These are phyloP conservation scores for Chaetorhynchus papuensis DNA, from an alignment of 2,113 vertebrate species.

Conservation along the genomic window DNA sequence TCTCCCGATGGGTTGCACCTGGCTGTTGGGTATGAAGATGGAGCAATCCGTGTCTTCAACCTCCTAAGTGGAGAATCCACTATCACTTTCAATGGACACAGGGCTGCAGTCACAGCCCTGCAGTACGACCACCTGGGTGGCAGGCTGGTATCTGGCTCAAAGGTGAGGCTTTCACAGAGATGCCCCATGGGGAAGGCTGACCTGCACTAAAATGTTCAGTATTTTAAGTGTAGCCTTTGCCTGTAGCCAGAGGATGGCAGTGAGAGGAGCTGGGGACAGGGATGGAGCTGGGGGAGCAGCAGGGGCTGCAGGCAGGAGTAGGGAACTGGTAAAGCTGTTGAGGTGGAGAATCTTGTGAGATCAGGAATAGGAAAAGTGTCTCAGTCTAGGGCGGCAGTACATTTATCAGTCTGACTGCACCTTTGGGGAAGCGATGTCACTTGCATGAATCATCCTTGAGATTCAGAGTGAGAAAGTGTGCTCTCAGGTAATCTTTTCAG, in stretches of 20 bases:
- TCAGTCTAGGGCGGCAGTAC: not conserved
- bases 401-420: not conserved
- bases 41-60: conserved; percentile 86
- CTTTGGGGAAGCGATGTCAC: not conserved
- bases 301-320: not conserved
- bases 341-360: not conserved
- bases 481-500: not conserved
- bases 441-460: not conserved
- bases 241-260: not conserved
- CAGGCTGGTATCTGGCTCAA: conserved; percentile 88
- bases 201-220: not conserved
- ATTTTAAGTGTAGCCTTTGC: not conserved
- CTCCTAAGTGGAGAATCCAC: conserved; percentile 84
- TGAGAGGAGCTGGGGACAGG: not conserved
- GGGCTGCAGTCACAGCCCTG: conserved; percentile 83
- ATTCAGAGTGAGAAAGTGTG: not conserved
- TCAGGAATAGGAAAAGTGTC: not conserved
- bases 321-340: not conserved
- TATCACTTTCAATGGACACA: conserved; percentile 92
- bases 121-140: conserved; percentile 88
- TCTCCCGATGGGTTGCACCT: conserved; percentile 89
- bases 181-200: not conserved
- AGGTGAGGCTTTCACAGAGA: conserved; percentile 68
- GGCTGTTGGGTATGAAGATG: conserved; percentile 93
- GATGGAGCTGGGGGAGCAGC: not conserved